These are phyloP conservation scores for Ricordea florida DNA, from an alignment of 92 coral and sea anemone genomes.

Conservation along the genomic window DNA sequence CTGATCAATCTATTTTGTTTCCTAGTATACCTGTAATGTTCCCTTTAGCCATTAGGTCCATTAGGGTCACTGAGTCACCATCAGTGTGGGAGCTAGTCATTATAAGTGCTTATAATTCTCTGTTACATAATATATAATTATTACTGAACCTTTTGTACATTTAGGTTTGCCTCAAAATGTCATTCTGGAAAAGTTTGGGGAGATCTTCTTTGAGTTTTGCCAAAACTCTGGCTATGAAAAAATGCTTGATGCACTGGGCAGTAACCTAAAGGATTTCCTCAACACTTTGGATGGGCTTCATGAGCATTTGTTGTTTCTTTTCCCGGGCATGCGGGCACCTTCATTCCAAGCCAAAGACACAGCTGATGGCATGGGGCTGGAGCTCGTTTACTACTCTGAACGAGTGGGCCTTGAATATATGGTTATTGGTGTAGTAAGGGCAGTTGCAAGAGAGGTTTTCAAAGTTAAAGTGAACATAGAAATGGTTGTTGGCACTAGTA, in stretches of 20 bases:
- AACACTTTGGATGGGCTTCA: conserved; percentile 90
- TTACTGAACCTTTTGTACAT: not conserved
- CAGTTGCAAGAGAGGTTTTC: conserved; percentile 76
- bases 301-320: conserved; percentile 85
- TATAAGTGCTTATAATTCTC: too few relatives aligned
- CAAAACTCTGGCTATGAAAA: conserved; percentile 83
- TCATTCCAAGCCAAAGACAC: conserved; percentile 86
- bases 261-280: conserved; percentile 85
- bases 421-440: conserved; percentile 89
- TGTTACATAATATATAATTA: not conserved
- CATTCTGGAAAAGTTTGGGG: conserved; percentile 90
- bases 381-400: conserved; percentile 84
- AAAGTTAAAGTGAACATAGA: conserved; percentile 67
- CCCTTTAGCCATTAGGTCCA: too few relatives aligned
- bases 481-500: conserved; percentile 42
- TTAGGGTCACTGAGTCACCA: too few relatives aligned
- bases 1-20: too few relatives aligned
- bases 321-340: conserved; percentile 96
- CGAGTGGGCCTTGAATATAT: conserved; percentile 88
- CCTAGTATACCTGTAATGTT: too few relatives aligned
- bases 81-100: too few relatives aligned
- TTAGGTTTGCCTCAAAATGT: conserved; percentile 69
- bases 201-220: conserved; percentile 81
- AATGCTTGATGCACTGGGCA: conserved; percentile 80
- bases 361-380: conserved; percentile 70